These are phyloP conservation scores for Aplocera efformata DNA, from an alignment of 2,888 invertebrate genomes.

Conservation along the genomic window DNA sequence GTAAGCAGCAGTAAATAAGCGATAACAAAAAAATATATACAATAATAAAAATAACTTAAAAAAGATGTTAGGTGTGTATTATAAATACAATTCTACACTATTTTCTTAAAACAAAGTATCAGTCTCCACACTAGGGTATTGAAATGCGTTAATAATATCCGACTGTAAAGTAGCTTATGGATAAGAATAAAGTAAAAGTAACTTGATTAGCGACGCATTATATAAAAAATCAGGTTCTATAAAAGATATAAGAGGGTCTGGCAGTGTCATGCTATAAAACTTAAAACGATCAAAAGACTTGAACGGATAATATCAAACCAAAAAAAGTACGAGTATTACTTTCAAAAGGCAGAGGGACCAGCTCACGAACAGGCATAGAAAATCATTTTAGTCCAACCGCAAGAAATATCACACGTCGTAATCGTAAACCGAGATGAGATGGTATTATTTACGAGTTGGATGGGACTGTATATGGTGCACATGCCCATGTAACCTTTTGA, in stretches of 20 bases:
- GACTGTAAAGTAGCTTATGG: constrained; percentile 3
- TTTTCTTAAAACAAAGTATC: too few relatives aligned
- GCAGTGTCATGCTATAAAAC: constrained; percentile 30
- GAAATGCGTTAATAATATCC: too few relatives aligned
- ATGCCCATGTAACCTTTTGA: constrained; percentile 47
- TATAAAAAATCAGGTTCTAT: constrained; percentile 17
- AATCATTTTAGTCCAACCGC: constrained; percentile 40
- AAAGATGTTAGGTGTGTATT: too few relatives aligned
- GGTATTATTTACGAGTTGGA: constrained; percentile 44
- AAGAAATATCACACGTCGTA: constrained; percentile 58
- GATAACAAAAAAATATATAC: too few relatives aligned
- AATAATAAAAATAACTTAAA: too few relatives aligned
- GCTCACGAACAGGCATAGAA: constrained; percentile 32
- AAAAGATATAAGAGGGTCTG: constrained; percentile 24
- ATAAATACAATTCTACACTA: too few relatives aligned
- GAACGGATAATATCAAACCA: constrained; percentile 26
- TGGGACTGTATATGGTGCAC: constrained; percentile 29
- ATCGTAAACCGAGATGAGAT: constrained; percentile 54
- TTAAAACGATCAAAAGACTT: constrained; percentile 27
- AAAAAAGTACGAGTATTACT: constrained; percentile 28
- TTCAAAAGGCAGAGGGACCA: constrained; percentile 28
- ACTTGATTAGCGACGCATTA: constrained; percentile 10
- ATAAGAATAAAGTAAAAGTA: constrained; percentile 13
- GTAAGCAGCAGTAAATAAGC: too few relatives aligned
- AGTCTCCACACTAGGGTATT: too few relatives aligned